Percentiles rank a stretch among this genome's conserved stretches.
Evolutionary conservation across 2,888 invertebrate genomes (phyloP).

Genomic region (Amiota communis): DNA sequence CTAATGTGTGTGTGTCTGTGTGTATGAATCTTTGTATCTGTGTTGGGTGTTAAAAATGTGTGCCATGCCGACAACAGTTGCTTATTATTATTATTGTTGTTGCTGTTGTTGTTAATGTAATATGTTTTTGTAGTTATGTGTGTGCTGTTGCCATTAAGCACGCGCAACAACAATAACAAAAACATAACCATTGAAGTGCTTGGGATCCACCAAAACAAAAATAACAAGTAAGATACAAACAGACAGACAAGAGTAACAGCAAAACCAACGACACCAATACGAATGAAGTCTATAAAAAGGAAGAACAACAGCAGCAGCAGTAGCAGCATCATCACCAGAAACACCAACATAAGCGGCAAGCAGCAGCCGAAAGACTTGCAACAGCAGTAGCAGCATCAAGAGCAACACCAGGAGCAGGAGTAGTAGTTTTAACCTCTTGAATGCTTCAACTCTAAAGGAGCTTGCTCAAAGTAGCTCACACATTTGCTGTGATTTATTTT

Average conservation of each 20-base stretch:
- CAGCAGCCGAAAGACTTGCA: background rate
- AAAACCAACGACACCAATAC: constrained; percentile 29
- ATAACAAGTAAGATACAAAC: too few relatives aligned
- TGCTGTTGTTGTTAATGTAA: too few relatives aligned
- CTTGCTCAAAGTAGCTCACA: constrained; percentile 11
- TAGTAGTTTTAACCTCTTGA: background rate
- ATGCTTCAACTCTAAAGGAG: too few relatives aligned
- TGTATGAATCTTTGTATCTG: too few relatives aligned
- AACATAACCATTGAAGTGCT: background rate
- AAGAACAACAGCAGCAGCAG: too few relatives aligned
- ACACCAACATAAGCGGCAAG: background rate
- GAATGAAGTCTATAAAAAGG: constrained; percentile 6
- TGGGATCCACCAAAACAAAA: too few relatives aligned
- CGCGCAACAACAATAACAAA: background rate
- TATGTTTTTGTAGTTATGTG: too few relatives aligned
- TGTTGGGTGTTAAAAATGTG: too few relatives aligned
- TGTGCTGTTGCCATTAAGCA: constrained; percentile 57
- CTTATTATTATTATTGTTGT: too few relatives aligned
- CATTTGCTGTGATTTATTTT: constrained; percentile 44
- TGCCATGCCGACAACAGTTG: too few relatives aligned
- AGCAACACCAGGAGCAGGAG: background rate
- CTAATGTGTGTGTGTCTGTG: too few relatives aligned
- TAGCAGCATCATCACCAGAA: constrained; percentile 25
- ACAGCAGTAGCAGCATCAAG: constrained; percentile 7
- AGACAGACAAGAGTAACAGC: background rate